phyloP scores from a whole-genome alignment of 2,888 invertebrate species.

The Caenorhabditis sinica region DNA sequence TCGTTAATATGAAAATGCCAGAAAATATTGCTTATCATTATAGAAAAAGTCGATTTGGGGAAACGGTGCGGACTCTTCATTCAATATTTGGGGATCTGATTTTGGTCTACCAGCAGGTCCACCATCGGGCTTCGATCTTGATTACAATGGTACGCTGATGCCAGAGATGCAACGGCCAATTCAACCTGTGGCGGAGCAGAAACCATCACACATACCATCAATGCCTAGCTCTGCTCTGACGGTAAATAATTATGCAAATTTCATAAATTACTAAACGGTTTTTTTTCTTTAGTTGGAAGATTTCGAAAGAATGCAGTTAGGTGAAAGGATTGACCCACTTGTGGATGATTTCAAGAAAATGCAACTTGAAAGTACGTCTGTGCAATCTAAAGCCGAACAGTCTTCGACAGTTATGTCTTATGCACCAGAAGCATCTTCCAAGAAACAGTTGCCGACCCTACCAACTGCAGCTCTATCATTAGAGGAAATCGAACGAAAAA shows the following conservation, averaged over 20 bases:
- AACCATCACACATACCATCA: slow-evolving; percentile 47
- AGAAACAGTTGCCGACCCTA: slow-evolving; percentile 8
- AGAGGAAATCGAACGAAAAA: slow-evolving; percentile 59
- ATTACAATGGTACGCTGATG: slow-evolving; percentile 3
- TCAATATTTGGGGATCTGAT: slow-evolving; percentile 58
- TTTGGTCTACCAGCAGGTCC: slow-evolving; percentile 36
- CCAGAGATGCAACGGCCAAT: neutral
- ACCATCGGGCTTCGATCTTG: slow-evolving; percentile 13
- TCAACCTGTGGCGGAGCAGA: neutral
- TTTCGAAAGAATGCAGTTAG: slow-evolving; percentile 42
- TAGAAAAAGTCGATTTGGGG: slow-evolving; percentile 61
- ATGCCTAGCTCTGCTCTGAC: slow-evolving; percentile 65
- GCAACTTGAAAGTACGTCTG: slow-evolving; percentile 3
- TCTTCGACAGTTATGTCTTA: neutral
- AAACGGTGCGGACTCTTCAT: slow-evolving; percentile 30
- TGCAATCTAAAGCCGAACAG: neutral
- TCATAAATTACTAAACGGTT: no score
- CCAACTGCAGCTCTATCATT: slow-evolving; percentile 52
- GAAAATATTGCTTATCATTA: neutral
- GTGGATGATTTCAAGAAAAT: slow-evolving; percentile 2
- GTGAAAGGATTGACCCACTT: neutral
- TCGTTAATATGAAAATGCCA: slow-evolving; percentile 1
- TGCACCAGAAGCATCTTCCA: neutral
- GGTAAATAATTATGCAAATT: slow-evolving; percentile 17
- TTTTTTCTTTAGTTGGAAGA: slow-evolving; percentile 53